A percentile compares a stretch with the other conserved stretches of the same genome.
These are phyloP conservation scores for Onychomys torridus DNA, from an alignment of 2,797 vertebrate genomes.

Conservation along the genomic window DNA sequence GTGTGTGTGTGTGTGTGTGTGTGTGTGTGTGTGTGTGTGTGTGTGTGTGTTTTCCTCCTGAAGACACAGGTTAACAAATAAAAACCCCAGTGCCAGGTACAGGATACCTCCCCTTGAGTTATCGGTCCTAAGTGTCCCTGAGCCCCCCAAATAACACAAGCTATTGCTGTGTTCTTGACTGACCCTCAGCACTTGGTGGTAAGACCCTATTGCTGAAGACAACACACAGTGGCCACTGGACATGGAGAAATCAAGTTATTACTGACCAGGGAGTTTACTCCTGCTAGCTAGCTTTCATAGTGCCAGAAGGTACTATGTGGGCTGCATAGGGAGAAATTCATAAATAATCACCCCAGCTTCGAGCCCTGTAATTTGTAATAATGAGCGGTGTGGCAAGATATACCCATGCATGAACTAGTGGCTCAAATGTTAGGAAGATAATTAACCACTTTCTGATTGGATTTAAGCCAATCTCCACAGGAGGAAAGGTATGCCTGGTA, in stretches of 20 bases:
- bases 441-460: background rate
- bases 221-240: too few species aligned
- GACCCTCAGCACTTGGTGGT: background rate
- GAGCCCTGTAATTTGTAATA: background rate
- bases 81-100: background rate
- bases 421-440: background rate
- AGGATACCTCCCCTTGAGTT: background rate
- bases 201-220: background rate
- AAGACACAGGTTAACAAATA: background rate
- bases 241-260: background rate
- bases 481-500: background rate
- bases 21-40: background rate
- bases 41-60: background rate
- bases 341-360: background rate
- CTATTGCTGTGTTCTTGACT: background rate
- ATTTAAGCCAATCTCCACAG: background rate
- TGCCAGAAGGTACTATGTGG: background rate
- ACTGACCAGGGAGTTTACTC: background rate
- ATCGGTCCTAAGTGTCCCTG: too few species aligned
- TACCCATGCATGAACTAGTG: background rate
- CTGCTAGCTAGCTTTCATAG: background rate
- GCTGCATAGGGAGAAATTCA: background rate
- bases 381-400: background rate
- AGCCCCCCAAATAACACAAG: background rate
- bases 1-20: background rate